Evolutionary conservation across 2,888 invertebrate species (phyloP), one percentile per base, ranked within the genome.

Genomic region (Phortica okadai): DNA sequence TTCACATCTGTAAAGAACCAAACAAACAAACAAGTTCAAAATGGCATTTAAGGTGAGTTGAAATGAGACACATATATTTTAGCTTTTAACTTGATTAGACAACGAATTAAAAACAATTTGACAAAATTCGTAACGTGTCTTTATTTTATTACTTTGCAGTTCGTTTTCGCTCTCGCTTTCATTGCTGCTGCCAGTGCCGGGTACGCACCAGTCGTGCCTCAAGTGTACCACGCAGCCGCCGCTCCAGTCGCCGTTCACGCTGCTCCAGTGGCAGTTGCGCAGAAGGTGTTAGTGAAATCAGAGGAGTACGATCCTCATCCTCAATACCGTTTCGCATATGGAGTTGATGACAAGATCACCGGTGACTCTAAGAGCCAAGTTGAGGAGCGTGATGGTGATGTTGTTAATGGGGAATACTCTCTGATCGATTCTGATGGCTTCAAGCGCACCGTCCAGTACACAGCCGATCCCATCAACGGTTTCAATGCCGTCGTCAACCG

Each of bases 361-460:
- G 91, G 91, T 21, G 91, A 92, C 74, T 89, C 90, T 56, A 92
- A 92, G 83, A 90, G 86, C 74, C 91, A 91, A 83, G 88, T 89
- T 79, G 92, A 92, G 83, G 84, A 89, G 11, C 90, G 91, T 4
- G 89, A 90, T 80, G 91, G 91, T 66, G 91, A 91, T 76, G 90
- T 91, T 11, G 91, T 92, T 33, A 89, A 88, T 59, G 92, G 91
- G 77, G 90, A 90, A 84, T 92, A 92, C 77, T 89, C 92, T 0
- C 82, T 92, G 78, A 84, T 90, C 72, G 92, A 92, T 66, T 84
- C 91, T 79, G 91, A 92, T 83, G 92, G 91, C 72, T 87, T 88
- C 79, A 89, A 89, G 50, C 89, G 91, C 74, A 90, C 89, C 75
- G 91, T 91, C 8, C 89, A 90, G 76, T 91, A 91, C 79, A 89